Base-by-base conservation (phyloP, 2,888 invertebrate species). In the Dascillus cervinus region DNA sequence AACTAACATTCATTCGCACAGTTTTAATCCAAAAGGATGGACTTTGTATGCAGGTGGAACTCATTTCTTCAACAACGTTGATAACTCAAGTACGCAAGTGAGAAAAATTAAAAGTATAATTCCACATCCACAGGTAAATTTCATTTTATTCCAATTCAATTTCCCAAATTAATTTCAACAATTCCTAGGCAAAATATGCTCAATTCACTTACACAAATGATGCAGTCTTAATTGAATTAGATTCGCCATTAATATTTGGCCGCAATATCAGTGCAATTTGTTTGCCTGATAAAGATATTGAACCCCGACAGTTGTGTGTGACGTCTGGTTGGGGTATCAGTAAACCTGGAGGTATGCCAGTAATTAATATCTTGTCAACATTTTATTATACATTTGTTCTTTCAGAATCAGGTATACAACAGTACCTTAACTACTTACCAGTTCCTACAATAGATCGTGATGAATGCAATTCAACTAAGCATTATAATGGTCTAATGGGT, bases 381-480 rank as follows among this genome's bases (percentile, higher is more conserved):
- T 12, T 20, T 29, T 25, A 20, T 21, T 22, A 32, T 22, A 24
- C 10, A 32, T 17, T 3, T 24, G 12, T 22, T 15, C 9, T 62
- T 58, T 20, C 46, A 69, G 68, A 64, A 37, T 39, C 62, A 6
- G 59, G 60, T 39, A 60, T 69, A 27, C 66, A 70, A 37, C 71
- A 70, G 46, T 70, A 70, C 48, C 58, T 71, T 4, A 65, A 70
- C 44, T 72, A 72, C 50, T 50, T 75, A 39, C 71, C 71, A 11
- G 65, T 72, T 26, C 72, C 75, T 15, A 65, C 69, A 13, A 67
- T 73, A 23, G 69, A 71, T 37, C 57, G 63, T 10, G 58, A 64
- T 5, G 69, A 70, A 44, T 79, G 78, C 47, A 79, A 79, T 52
- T 72, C 74, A 4, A 72, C 73, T 6, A 70, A 69, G 44, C 73